These are phyloP conservation scores for Thumatha senex DNA, from an alignment of 2,888 invertebrate species.

Conservation along the genomic window DNA sequence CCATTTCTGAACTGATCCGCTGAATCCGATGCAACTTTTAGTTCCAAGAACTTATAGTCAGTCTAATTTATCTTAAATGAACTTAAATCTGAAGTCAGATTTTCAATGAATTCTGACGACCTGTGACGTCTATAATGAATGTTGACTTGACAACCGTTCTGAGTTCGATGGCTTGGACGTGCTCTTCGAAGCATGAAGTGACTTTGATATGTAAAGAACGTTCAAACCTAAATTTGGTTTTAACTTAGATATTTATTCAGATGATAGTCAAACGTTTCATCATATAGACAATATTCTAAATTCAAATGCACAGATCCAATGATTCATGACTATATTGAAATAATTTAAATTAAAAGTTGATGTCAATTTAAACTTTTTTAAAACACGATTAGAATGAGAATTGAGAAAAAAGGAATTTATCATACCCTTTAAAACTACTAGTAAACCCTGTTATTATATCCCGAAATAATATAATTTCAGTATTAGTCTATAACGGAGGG, in stretches of 20 bases:
- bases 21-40: too few species aligned
- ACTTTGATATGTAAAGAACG: constrained; percentile 6
- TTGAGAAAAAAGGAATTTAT: too few species aligned
- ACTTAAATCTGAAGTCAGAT: neutral
- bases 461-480: too few species aligned
- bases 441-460: too few species aligned
- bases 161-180: constrained; percentile 11
- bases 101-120: neutral
- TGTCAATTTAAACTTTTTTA: too few species aligned
- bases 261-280: neutral
- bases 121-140: constrained; percentile 2
- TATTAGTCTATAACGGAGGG: constrained; percentile 4
- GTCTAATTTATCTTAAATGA: neutral
- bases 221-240: neutral
- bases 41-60: too few species aligned
- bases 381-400: too few species aligned
- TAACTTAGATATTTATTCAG: neutral
- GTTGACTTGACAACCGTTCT: constrained; percentile 5
- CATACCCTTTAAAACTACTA: too few species aligned
- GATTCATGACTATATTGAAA: too few species aligned
- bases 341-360: too few species aligned
- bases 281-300: constrained; percentile 1
- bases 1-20: too few species aligned
- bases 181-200: constrained; percentile 10
- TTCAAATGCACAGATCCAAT: constrained; percentile 25